Evolutionary conservation across 1,140 invertebrate genomes (phyloP).

Genomic region (Zaprionus davidi): DNA sequence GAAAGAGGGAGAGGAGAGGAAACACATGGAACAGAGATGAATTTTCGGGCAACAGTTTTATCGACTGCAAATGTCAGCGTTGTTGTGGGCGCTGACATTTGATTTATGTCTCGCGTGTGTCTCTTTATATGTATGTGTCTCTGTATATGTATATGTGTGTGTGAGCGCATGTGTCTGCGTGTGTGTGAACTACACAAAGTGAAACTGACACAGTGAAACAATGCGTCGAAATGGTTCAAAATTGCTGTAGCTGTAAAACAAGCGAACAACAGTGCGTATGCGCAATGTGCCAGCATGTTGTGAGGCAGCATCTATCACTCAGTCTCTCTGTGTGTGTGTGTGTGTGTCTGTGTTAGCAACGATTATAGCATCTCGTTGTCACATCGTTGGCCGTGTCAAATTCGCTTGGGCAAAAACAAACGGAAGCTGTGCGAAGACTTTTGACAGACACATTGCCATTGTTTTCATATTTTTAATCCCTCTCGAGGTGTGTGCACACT

Average conservation of each 20-base stretch:
- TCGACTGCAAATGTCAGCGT: slow-evolving; percentile 49
- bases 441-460: slow-evolving; percentile 59
- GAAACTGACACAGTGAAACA: slow-evolving; percentile 37
- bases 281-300: slow-evolving; percentile 49
- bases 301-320: neutral
- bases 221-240: slow-evolving; percentile 1
- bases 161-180: neutral
- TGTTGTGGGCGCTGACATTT: slow-evolving; percentile 53
- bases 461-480: slow-evolving; percentile 23
- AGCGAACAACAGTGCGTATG: slow-evolving; percentile 43
- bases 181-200: slow-evolving; percentile 18
- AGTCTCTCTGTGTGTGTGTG: neutral
- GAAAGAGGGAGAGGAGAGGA: too few relatives aligned
- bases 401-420: slow-evolving; percentile 42
- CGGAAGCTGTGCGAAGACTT: slow-evolving; percentile 73
- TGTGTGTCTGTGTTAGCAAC: slow-evolving; percentile 22
- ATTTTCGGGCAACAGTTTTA: slow-evolving; percentile 26
- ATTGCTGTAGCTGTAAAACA: slow-evolving; percentile 11
- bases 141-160: neutral
- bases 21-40: neutral
- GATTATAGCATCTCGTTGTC: slow-evolving; percentile 66
- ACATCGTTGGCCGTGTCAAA: slow-evolving; percentile 58
- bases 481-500: neutral
- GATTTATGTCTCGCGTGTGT: slow-evolving; percentile 30
- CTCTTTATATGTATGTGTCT: neutral